A percentile compares a stretch with the other conserved stretches of the same genome.
Conservation (phyloP, 2,113 vertebrate species). For the Saguinus midas region DNA sequence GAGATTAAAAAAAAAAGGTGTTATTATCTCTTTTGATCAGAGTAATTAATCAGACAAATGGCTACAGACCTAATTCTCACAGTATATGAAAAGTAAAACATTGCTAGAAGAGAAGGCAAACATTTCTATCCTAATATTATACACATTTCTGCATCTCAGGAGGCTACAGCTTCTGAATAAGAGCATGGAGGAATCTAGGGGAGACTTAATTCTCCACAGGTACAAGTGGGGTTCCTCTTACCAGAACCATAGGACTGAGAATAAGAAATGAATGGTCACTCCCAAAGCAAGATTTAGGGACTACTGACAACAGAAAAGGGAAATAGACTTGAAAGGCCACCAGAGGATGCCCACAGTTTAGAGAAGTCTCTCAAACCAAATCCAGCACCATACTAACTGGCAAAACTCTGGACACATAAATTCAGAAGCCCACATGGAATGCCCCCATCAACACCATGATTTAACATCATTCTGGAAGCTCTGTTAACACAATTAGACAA, state of each 20-base stretch:
- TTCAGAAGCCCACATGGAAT: not conserved
- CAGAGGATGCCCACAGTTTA: not conserved
- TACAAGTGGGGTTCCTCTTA: not conserved
- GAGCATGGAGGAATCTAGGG: not conserved
- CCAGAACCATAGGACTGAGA: not conserved
- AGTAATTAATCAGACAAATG: not conserved
- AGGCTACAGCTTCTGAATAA: not conserved
- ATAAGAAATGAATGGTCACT: not conserved
- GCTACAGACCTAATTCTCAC: not conserved
- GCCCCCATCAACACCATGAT: not conserved
- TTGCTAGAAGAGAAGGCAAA: not conserved
- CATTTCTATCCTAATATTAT: not conserved
- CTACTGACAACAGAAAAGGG: not conserved
- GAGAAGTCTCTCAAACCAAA: not conserved
- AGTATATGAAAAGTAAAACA: not conserved
- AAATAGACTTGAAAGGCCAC: not conserved
- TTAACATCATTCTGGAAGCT: not conserved
- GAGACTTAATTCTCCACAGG: not conserved
- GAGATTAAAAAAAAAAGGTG: not conserved
- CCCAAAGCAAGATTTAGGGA: not conserved
- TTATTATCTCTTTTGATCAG: not conserved
- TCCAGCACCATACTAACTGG: not conserved
- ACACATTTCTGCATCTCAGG: not conserved
- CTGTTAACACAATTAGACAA: not conserved
- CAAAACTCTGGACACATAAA: not conserved